Conservation (phyloP, 2,888 invertebrate species). For the Phaonia tiefii region DNA sequence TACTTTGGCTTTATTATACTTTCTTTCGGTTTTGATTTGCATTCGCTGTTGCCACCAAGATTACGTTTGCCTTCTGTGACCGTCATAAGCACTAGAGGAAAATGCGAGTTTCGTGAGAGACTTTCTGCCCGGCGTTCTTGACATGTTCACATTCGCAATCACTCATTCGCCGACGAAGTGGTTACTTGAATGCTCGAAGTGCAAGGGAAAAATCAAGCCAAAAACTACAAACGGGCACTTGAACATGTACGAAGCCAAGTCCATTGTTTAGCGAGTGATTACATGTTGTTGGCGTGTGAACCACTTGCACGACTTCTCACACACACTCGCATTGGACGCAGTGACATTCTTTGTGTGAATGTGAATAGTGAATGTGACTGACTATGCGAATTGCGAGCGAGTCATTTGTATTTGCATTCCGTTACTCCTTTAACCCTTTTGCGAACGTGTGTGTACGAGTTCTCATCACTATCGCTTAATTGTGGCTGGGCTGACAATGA, state of each 20-base stretch:
- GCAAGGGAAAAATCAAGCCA: conserved; percentile 58
- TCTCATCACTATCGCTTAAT: conserved; percentile 18
- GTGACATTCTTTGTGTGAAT: conserved; percentile 58
- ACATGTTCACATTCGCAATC: conserved; percentile 52
- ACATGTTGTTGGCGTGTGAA: conserved; percentile 67
- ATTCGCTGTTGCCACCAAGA: too few species aligned
- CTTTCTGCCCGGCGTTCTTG: conserved; percentile 54
- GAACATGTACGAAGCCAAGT: conserved; percentile 56
- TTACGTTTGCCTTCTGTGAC: background rate
- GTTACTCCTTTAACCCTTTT: conserved; percentile 62
- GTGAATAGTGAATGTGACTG: conserved; percentile 12
- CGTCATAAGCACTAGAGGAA: background rate
- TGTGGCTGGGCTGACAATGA: conserved; percentile 21
- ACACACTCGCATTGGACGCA: conserved; percentile 42
- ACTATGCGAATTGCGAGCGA: conserved; percentile 14
- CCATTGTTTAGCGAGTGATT: conserved; percentile 66
- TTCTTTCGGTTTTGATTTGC: conserved; percentile 18
- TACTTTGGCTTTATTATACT: background rate
- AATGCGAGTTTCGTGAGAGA: background rate
- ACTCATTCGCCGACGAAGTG: background rate
- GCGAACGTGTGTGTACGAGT: conserved; percentile 15
- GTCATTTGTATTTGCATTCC: conserved; percentile 55
- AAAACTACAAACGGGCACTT: conserved; percentile 58
- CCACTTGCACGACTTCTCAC: conserved; percentile 9
- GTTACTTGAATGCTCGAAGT: conserved; percentile 10